Percentiles rank a stretch among this genome's conserved stretches.
Evolutionary conservation across 2,797 vertebrate species (phyloP).

Genomic region (Hemitrygon akajei): DNA sequence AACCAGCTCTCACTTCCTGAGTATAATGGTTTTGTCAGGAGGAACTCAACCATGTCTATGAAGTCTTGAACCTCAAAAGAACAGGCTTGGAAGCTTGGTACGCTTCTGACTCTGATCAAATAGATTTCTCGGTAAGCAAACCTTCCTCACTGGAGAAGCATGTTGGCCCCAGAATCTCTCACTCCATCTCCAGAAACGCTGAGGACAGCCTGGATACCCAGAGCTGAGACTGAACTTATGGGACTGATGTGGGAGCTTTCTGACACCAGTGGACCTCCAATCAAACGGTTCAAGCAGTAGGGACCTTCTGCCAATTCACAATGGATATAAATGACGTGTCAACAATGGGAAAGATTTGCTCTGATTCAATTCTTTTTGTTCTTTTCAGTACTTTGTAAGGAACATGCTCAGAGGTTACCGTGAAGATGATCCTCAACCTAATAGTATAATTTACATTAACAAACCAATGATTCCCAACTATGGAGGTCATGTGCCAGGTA

Average conservation of each 20-base stretch:
- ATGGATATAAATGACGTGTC: background rate
- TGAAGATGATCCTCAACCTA: slow-evolving; percentile 38
- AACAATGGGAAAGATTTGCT: background rate
- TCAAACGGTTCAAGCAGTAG: background rate
- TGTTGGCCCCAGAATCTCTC: background rate
- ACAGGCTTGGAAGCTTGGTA: background rate
- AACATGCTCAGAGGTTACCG: background rate
- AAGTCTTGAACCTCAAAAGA: background rate
- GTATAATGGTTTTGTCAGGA: background rate
- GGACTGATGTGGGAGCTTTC: background rate
- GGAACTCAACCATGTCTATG: background rate
- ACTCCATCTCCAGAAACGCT: background rate
- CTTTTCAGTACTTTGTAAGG: slow-evolving; percentile 12
- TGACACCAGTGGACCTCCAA: too few species aligned
- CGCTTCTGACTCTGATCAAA: background rate
- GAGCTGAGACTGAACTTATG: background rate
- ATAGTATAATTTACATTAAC: slow-evolving; percentile 48
- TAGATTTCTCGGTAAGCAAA: too few species aligned
- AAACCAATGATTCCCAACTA: slow-evolving; percentile 54
- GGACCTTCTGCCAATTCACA: too few species aligned
- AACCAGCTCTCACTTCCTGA: background rate
- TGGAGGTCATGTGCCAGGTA: slow-evolving; percentile 54
- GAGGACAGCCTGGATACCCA: background rate
- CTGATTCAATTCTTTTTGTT: background rate
- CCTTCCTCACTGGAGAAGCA: background rate